A percentile compares a stretch with the other conserved stretches of the same genome.
Evolutionary conservation across 2,888 invertebrate species (phyloP).

Genomic region (Phyllotreta striolata): DNA sequence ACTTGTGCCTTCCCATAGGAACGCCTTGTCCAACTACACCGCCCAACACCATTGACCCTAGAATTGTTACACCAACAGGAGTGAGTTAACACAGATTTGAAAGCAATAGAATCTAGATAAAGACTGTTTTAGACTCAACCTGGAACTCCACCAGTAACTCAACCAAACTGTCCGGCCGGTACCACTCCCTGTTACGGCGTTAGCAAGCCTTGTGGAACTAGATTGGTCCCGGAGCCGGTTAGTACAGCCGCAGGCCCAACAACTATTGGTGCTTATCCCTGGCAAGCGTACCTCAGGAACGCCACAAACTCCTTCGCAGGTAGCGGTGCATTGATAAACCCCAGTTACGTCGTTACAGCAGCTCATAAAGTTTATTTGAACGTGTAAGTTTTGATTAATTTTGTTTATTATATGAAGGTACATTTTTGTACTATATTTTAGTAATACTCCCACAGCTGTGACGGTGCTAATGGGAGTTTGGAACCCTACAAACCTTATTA

Average conservation of each 20-base stretch:
- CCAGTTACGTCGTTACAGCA: constrained; percentile 74
- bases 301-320: constrained; percentile 66
- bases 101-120: background rate
- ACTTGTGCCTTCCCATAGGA: constrained; percentile 51
- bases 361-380: constrained; percentile 70
- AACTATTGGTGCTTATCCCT: constrained; percentile 75
- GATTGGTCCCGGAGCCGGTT: constrained; percentile 53
- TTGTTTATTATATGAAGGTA: background rate
- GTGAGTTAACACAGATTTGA: background rate
- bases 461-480: constrained; percentile 51
- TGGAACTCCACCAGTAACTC: too few species aligned
- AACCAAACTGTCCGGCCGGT: constrained; percentile 49
- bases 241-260: constrained; percentile 65
- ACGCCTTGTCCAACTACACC: constrained; percentile 48
- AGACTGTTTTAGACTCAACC: background rate
- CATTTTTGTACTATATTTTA: constrained; percentile 31
- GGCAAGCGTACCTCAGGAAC: constrained; percentile 67
- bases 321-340: constrained; percentile 75
- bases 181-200: constrained; percentile 50
- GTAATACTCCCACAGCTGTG: constrained; percentile 44
- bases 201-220: constrained; percentile 60
- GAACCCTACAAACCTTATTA: constrained; percentile 43
- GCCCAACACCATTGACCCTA: constrained; percentile 49
- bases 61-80: constrained; percentile 52
- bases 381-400: constrained; percentile 41